A percentile compares a stretch with the other conserved stretches of the same genome.
Evolutionary conservation across 1,140 invertebrate genomes (phyloP).

Genomic region (Drosophila pandora): DNA sequence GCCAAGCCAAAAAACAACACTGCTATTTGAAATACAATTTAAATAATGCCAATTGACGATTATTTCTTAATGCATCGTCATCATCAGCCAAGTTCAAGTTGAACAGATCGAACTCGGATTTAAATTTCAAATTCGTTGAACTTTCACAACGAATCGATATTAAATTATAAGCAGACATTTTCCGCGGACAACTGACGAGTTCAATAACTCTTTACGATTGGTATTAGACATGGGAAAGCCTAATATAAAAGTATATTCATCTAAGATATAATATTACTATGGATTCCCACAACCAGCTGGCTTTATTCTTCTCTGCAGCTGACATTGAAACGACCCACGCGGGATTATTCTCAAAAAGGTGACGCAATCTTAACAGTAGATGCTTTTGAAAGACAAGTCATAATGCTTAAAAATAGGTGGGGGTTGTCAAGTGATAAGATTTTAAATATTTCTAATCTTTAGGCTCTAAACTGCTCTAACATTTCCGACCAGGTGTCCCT

Average conservation of each 20-base stretch:
- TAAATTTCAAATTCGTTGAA: conserved; percentile 67
- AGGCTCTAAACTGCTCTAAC: not conserved
- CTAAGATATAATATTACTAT: conserved; percentile 23
- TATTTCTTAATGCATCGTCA: conserved; percentile 45
- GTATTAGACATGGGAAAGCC: conserved; percentile 25
- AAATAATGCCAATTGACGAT: conserved; percentile 66
- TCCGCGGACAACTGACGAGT: conserved; percentile 47
- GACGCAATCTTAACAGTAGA: conserved; percentile 31
- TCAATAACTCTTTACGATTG: conserved; percentile 54
- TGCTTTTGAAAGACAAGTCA: conserved; percentile 16
- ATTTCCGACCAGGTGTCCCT: conserved; percentile 18
- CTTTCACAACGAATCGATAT: conserved; percentile 73
- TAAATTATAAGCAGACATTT: conserved; percentile 61
- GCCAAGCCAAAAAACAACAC: conserved; percentile 17
- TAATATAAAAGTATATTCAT: conserved; percentile 19
- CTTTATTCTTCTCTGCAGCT: not conserved
- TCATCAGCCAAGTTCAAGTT: conserved; percentile 30
- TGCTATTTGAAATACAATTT: conserved; percentile 55
- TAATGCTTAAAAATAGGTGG: conserved; percentile 24
- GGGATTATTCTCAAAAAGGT: conserved; percentile 31
- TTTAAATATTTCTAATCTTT: not conserved
- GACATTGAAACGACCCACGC: conserved; percentile 37
- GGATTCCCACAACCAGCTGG: conserved; percentile 26
- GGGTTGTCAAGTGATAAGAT: conserved; percentile 18
- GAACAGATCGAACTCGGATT: conserved; percentile 46